Evolutionary conservation across 2,888 invertebrate species (phyloP).

Genomic region (Lycocerus yunnanus): DNA sequence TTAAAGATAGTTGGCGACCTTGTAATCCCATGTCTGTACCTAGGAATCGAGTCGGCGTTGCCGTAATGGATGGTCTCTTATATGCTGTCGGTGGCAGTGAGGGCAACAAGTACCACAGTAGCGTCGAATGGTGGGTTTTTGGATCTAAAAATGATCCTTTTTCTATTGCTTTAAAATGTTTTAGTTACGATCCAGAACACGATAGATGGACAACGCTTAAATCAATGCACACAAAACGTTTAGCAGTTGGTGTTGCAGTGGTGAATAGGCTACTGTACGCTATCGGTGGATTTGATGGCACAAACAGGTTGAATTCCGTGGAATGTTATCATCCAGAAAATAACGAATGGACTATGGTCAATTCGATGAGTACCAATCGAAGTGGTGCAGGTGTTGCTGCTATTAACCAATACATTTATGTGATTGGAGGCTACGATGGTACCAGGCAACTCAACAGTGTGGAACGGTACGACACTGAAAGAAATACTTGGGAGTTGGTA

Average conservation of each 20-base stretch:
- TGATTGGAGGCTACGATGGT: constrained; percentile 95
- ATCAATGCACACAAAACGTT: constrained; percentile 75
- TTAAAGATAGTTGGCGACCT: constrained; percentile 83
- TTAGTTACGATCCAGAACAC: constrained; percentile 83
- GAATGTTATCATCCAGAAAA: constrained; percentile 95
- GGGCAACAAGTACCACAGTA: constrained; percentile 82
- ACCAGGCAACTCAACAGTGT: constrained; percentile 79
- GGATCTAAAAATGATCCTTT: neutral
- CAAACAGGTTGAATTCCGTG: constrained; percentile 73
- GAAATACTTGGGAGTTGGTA: constrained; percentile 77
- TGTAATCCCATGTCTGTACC: constrained; percentile 88
- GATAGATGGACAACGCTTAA: constrained; percentile 80
- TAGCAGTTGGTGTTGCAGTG: constrained; percentile 81
- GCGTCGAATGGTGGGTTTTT: constrained; percentile 79
- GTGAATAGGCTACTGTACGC: constrained; percentile 74
- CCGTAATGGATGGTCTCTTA: constrained; percentile 89
- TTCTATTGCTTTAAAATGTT: constrained; percentile 29
- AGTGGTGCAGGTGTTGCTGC: constrained; percentile 91
- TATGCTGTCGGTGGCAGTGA: constrained; percentile 93
- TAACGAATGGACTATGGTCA: constrained; percentile 82
- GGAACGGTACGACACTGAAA: constrained; percentile 86
- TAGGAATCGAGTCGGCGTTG: constrained; percentile 87
- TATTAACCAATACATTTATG: constrained; percentile 85
- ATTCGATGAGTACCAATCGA: constrained; percentile 76
- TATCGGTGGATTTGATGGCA: constrained; percentile 89